These are phyloP conservation scores for Osmerus eperlanus DNA, from an alignment of 2,113 vertebrate species.

Conservation along the genomic window DNA sequence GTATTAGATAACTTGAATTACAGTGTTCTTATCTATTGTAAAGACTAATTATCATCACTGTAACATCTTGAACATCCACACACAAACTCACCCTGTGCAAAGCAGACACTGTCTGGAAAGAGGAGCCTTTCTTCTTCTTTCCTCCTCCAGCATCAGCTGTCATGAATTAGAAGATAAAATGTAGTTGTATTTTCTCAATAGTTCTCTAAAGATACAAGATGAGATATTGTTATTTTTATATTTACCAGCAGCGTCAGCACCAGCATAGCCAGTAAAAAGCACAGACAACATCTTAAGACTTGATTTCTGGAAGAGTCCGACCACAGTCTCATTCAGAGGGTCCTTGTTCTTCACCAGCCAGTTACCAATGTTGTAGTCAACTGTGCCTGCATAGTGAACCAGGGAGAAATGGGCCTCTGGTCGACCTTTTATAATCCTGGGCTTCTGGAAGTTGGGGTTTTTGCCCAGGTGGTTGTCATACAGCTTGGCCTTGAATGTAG, in stretches of 20 bases:
- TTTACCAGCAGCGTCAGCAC: constrained; percentile 58
- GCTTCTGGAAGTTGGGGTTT: constrained; percentile 56
- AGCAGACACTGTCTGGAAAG: constrained; percentile 77
- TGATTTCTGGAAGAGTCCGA: constrained; percentile 79
- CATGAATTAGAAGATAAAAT: neutral
- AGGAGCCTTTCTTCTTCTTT: constrained; percentile 76
- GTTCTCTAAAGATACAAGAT: neutral
- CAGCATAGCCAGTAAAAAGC: constrained; percentile 74
- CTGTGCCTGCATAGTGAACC: constrained; percentile 76
- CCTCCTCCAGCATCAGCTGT: constrained; percentile 11
- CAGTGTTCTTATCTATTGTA: too few relatives aligned
- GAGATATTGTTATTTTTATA: neutral
- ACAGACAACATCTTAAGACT: constrained; percentile 69
- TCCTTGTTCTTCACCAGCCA: constrained; percentile 85
- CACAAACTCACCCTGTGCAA: constrained; percentile 69
- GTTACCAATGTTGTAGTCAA: constrained; percentile 79
- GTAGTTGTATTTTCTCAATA: neutral
- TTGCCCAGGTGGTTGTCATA: constrained; percentile 79
- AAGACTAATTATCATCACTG: too few relatives aligned
- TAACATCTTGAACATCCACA: neutral
- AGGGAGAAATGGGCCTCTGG: constrained; percentile 78
- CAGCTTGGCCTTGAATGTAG: constrained; percentile 83
- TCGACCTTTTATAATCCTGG: constrained; percentile 59
- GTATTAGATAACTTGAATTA: too few relatives aligned
- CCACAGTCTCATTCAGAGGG: constrained; percentile 80